Conservation (phyloP, 2,888 invertebrate genomes). For the Hypercompe scribonia region DNA sequence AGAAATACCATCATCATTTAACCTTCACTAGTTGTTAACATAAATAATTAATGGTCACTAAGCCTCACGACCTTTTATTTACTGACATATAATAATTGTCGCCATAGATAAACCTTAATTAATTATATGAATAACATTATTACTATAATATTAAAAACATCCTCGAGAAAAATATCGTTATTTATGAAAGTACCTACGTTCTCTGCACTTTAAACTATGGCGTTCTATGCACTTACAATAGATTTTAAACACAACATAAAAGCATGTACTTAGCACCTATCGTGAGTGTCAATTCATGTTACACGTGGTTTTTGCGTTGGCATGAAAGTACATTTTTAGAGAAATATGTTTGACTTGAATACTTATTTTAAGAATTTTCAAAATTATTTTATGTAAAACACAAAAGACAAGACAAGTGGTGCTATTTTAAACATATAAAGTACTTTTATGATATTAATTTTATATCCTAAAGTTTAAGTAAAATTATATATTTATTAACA, state of each 20-base stretch:
- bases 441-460: no score
- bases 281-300: background rate
- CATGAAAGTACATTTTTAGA: background rate
- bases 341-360: background rate
- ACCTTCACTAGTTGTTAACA: background rate
- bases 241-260: background rate
- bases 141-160: background rate
- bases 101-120: background rate
- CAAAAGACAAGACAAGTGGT: no score
- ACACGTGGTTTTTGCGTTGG: background rate
- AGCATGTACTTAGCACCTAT: background rate
- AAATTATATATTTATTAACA: no score
- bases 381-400: background rate
- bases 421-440: no score
- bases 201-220: background rate
- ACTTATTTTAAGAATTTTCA: background rate
- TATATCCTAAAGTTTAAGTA: no score
- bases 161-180: background rate
- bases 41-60: background rate
- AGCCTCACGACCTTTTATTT: background rate
- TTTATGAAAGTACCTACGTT: background rate
- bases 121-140: background rate
- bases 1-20: background rate
- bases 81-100: background rate
- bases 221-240: no score